Percentiles rank a stretch among this genome's conserved stretches.
These are phyloP conservation scores for Acromyrmex echinatior DNA, from an alignment of 1,140 invertebrate genomes.

Conservation along the genomic window DNA sequence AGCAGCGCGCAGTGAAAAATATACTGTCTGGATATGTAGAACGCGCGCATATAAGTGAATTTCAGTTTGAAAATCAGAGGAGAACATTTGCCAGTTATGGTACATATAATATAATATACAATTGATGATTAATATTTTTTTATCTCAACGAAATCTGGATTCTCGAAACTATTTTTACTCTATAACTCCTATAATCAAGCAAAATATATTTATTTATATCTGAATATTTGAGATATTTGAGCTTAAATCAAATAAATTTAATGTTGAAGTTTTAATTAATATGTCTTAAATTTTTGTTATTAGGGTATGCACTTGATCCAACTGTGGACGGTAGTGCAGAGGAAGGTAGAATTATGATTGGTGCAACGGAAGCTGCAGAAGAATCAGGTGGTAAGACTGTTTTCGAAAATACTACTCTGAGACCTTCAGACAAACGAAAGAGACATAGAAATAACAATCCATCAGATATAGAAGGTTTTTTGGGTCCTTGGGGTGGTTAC, in stretches of 20 bases:
- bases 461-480: conserved; percentile 96
- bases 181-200: background rate
- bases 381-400: conserved; percentile 93
- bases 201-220: no score
- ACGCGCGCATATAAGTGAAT: conserved; percentile 97
- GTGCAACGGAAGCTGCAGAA: conserved; percentile 89
- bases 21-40: conserved; percentile 98
- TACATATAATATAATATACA: conserved; percentile 76
- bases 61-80: conserved; percentile 99
- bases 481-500: conserved; percentile 99
- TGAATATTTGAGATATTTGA: background rate
- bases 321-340: conserved; percentile 91
- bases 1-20: conserved; percentile 95
- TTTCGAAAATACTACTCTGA: conserved; percentile 93
- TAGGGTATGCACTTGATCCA: conserved; percentile 98
- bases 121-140: background rate
- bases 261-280: conserved; percentile 1
- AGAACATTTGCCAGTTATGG: conserved; percentile 97
- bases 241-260: background rate
- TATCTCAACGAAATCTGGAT: background rate
- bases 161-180: background rate
- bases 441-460: conserved; percentile 96
- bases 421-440: conserved; percentile 95
- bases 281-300: conserved; percentile 14
- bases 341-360: conserved; percentile 90